These are phyloP conservation scores for Brachypodius melanocephalos DNA, from an alignment of 2,113 vertebrate genomes.

Conservation along the genomic window DNA sequence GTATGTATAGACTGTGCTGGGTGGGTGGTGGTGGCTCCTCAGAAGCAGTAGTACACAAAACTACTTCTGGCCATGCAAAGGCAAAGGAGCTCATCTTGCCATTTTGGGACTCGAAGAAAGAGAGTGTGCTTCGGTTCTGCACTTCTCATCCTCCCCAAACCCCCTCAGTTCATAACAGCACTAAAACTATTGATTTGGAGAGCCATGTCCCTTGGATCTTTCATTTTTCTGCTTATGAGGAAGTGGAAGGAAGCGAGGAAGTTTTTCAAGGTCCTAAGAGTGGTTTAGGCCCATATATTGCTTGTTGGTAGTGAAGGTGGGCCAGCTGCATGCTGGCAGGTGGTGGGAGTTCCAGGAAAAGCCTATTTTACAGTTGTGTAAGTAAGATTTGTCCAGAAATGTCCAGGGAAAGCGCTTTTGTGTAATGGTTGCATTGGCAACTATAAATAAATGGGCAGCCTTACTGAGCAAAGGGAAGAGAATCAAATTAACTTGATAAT, in stretches of 20 bases:
- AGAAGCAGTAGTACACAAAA: neutral
- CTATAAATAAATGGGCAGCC: neutral
- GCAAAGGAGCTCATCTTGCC: neutral
- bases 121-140: neutral
- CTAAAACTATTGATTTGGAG: neutral
- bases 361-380: neutral
- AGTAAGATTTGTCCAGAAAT: neutral
- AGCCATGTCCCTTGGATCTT: neutral
- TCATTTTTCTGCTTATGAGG: neutral
- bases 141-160: neutral
- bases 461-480: neutral
- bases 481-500: neutral
- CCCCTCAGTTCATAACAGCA: neutral
- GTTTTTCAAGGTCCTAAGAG: neutral
- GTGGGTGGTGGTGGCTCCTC: neutral
- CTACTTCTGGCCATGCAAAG: neutral
- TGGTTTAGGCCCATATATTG: neutral
- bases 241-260: neutral
- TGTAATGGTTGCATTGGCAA: neutral
- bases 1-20: neutral
- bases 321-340: neutral
- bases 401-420: neutral
- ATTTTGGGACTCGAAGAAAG: neutral
- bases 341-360: neutral
- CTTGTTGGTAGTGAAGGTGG: neutral